Conservation (phyloP, 1,140 invertebrate species). For the Saccostrea echinata region DNA sequence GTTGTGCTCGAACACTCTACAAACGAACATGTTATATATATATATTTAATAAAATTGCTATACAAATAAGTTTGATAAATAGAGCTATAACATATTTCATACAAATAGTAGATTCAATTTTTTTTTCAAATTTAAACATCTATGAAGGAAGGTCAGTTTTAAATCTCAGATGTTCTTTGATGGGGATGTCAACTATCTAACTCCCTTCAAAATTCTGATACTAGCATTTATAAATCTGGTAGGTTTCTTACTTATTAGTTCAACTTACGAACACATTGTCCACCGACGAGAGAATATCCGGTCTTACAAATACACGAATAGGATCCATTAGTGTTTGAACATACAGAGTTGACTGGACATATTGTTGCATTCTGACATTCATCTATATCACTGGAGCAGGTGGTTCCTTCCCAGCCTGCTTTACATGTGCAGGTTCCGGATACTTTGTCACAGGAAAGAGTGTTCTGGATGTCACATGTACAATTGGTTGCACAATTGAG, state of each 20-base stretch:
- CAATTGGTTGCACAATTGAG: constrained; percentile 18
- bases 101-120: too few species aligned
- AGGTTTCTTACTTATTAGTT: not conserved
- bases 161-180: too few species aligned
- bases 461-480: constrained; percentile 22
- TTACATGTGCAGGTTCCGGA: constrained; percentile 51
- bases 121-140: too few species aligned
- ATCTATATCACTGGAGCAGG: constrained; percentile 52
- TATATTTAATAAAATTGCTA: too few species aligned
- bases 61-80: too few species aligned
- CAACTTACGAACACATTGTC: constrained; percentile 43
- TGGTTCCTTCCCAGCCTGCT: constrained; percentile 42
- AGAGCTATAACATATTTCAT: too few species aligned
- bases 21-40: not conserved
- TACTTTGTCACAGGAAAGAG: constrained; percentile 40
- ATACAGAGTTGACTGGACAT: constrained; percentile 52
- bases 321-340: constrained; percentile 58
- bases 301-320: constrained; percentile 60
- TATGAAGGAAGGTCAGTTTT: too few species aligned
- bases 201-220: too few species aligned
- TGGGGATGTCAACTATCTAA: too few species aligned
- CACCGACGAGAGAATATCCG: constrained; percentile 32
- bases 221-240: too few species aligned
- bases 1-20: constrained; percentile 17
- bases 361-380: constrained; percentile 53